Evolutionary conservation across 2,888 invertebrate genomes (phyloP).

Genomic region (Mimachlamys varia): DNA sequence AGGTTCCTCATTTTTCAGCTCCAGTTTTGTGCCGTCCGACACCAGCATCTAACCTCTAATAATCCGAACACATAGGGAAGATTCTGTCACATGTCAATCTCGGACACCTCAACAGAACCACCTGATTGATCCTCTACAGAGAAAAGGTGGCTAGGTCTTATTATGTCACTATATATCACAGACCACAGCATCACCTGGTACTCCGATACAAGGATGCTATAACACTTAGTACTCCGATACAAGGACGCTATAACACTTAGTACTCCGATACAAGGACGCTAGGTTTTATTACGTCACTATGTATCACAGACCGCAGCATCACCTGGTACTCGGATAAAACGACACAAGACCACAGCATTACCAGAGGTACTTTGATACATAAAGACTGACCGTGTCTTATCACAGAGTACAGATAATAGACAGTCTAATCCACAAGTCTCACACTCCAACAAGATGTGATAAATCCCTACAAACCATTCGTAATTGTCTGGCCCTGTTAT

Average conservation of each 20-base stretch:
- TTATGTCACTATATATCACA: too few species aligned
- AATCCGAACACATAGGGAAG: neutral
- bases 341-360: too few species aligned
- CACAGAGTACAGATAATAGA: neutral
- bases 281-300: too few species aligned
- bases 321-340: too few species aligned
- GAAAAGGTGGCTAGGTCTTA: too few species aligned
- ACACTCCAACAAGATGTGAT: neutral
- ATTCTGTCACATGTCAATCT: neutral
- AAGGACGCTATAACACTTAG: neutral
- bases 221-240: too few species aligned
- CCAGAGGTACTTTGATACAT: too few species aligned
- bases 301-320: too few species aligned
- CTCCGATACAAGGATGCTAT: too few species aligned
- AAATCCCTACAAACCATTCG: neutral
- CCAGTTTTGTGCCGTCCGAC: neutral
- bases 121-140: neutral
- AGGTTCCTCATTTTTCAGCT: neutral
- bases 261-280: neutral
- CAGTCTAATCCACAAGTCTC: neutral
- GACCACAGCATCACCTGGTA: too few species aligned
- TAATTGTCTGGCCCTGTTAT: neutral
- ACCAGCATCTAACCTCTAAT: neutral
- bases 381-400: too few species aligned
- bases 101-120: neutral